Evolutionary conservation across 35 echinoderm and acorn worm genomes (phyloP).

Genomic region (Anneissia japonica): DNA sequence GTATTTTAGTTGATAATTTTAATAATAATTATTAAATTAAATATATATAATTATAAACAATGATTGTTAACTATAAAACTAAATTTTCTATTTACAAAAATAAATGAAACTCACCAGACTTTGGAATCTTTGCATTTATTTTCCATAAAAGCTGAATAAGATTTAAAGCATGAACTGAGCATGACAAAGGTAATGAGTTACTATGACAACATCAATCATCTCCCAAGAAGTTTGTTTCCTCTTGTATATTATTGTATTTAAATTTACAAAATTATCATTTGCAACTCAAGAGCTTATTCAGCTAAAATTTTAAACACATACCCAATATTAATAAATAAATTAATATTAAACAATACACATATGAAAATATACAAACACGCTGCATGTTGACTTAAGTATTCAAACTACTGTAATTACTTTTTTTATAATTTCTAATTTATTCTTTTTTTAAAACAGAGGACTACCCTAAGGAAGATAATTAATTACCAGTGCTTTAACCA

Average conservation of each 20-base stretch:
- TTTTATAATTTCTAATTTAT: neutral
- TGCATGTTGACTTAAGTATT: neutral
- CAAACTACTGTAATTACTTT: neutral
- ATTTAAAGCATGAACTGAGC: neutral
- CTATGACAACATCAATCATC: neutral
- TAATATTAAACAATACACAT: neutral
- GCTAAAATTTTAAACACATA: neutral
- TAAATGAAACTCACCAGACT: neutral
- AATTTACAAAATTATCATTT: neutral
- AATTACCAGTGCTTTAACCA: neutral
- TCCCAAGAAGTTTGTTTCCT: too few species aligned
- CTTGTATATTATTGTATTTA: neutral
- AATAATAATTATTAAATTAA: too few species aligned
- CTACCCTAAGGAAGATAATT: neutral
- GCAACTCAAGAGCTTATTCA: neutral
- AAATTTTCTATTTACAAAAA: too few species aligned
- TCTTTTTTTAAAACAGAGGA: neutral
- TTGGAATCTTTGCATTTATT: neutral
- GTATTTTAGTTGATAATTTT: too few species aligned
- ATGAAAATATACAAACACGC: neutral
- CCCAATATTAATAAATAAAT: neutral
- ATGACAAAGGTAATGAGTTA: neutral
- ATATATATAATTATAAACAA: too few species aligned
- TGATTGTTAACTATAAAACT: too few species aligned
- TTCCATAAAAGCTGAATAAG: neutral